Percentiles rank a stretch among this genome's conserved stretches.
These are phyloP conservation scores for Philaethria dido DNA, from an alignment of 2,888 invertebrate genomes.

Conservation along the genomic window DNA sequence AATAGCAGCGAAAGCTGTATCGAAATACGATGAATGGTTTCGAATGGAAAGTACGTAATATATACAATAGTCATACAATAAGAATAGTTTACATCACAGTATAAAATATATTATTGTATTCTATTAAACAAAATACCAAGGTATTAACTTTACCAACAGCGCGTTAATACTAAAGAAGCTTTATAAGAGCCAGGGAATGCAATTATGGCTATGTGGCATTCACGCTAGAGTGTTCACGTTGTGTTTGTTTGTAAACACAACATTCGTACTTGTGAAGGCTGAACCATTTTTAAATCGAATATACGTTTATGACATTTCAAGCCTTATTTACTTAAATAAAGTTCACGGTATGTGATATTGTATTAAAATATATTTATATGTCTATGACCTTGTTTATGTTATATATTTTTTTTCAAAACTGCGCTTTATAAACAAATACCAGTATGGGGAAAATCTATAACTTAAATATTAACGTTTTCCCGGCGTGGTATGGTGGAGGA, in stretches of 20 bases:
- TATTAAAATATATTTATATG: not conserved
- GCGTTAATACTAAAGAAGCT: conserved; percentile 41
- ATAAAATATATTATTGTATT: not conserved
- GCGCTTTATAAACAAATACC: no score
- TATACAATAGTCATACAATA: not conserved
- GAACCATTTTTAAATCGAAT: conserved; percentile 23
- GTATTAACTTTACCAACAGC: conserved; percentile 40
- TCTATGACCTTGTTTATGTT: not conserved
- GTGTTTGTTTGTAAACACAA: conserved; percentile 67
- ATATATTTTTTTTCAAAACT: not conserved
- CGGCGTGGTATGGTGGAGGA: not conserved
- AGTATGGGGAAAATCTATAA: not conserved
- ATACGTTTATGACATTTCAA: not conserved
- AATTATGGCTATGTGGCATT: conserved; percentile 50
- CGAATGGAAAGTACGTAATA: not conserved
- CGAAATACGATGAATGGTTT: not conserved
- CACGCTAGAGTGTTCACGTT: conserved; percentile 59
- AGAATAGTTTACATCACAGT: not conserved
- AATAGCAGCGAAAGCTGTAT: not conserved
- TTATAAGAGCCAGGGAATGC: conserved; percentile 42
- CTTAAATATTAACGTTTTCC: conserved; percentile 3
- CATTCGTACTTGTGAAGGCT: conserved; percentile 54
- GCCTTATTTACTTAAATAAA: not conserved
- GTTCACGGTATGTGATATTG: not conserved
- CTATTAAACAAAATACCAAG: conserved; percentile 9